Evolutionary conservation across 2,113 vertebrate species (phyloP), one percentile per base, ranked within the genome.

Genomic region (Cavia aperea): DNA sequence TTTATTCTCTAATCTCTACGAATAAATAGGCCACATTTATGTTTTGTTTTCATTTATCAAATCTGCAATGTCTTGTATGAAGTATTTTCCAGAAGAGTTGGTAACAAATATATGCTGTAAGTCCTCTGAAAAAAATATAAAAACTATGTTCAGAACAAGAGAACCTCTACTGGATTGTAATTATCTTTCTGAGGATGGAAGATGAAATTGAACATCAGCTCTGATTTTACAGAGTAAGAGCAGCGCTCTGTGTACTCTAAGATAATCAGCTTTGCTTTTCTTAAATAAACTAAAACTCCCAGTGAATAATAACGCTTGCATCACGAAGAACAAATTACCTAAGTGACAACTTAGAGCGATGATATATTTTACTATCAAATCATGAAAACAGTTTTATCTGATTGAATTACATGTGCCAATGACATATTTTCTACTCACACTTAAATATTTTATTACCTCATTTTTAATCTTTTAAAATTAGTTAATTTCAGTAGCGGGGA

Each of bases 151-250:
- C 96, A 95, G 97, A 94, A 96, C 96, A 98, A 97, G 92, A 96
- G 95, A 97, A 95, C 93, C 86, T 96, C 95, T 97, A 95, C 97
- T 97, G 97, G 96, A 97, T 97, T 95, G 92, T 95, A 96, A 93
- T 86, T 90, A 97, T 98, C 97, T 97, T 98, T 97, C 96, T 98
- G 97, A 98, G 98, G 98, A 98, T 98, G 95, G 94, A 95, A 95
- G 95, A 96, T 93, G 97, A 96, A 97, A 96, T 95, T 51, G 39
- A 86, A 12, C 23, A 49, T 60, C 56, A 13, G 31, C 36, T 63
- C 31, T 29, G 6, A 51, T 88, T 91, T 78, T 63, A 56, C 21
- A 73, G 39, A 89, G 70, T 23, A 70, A 68, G 13, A 43, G 39
- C 4, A 89, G 58, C 60, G 81, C 65, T 83, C 8, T 43, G 19